Evolutionary conservation across 2,797 vertebrate species (phyloP), one percentile per base, ranked within the genome.

Genomic region (Sebastiscus tertius): DNA sequence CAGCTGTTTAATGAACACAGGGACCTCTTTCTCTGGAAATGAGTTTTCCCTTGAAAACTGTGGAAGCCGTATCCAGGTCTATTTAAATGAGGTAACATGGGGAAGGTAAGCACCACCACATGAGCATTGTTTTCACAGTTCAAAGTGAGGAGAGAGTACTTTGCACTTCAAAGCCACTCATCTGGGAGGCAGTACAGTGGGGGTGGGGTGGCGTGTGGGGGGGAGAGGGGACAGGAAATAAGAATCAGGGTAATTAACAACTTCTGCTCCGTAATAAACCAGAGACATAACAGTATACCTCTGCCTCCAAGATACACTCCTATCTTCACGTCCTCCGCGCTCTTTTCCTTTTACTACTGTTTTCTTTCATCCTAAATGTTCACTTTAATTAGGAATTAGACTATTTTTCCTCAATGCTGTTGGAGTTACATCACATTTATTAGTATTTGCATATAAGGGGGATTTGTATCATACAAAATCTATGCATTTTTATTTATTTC

Each of bases 111-210:
- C 94, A 95, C 92, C 91, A 93, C 95, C 96, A 96, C 96, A 95
- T 93, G 95, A 96, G 96, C 95, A 96, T 96, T 96, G 95, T 96
- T 95, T 95, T 95, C 95, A 88, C 96, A 96, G 96, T 97, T 96
- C 96, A 97, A 97, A 97, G 96, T 96, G 96, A 96, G 95, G 95
- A 95, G 94, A 95, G 93, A 95, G 89, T 96, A 95, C 96, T 97
- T 97, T 96, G 95, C 96, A 97, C 96, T 97, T 97, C 97, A 97
- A 97, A 97, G 96, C 93, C 93, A 89, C 95, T 96, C 96, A 96
- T 97, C 96, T 96, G 96, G 96, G 96, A 96, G 93, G 94, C 95
- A 96, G 93, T 92, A 90, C 87, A 92, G 91, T 93, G 93, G 94
- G 95, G 94, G 94, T 90, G 94, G 92, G 93, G 83, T 83, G 93